These are phyloP conservation scores for Girardinus metallicus DNA, from an alignment of 2,797 vertebrate genomes.

Conservation along the genomic window DNA sequence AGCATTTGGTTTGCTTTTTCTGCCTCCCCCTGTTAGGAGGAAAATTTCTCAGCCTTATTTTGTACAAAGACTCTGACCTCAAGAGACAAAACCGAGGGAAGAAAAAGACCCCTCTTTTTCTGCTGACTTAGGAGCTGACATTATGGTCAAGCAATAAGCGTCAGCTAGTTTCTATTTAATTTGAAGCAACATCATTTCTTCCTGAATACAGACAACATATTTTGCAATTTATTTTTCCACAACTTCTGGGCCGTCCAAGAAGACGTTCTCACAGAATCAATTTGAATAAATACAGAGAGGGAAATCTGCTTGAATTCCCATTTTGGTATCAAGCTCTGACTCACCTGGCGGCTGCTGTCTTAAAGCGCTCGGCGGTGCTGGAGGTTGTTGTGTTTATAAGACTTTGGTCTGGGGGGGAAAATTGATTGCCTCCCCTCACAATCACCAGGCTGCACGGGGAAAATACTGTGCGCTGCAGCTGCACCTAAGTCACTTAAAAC, in stretches of 20 bases:
- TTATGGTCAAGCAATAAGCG: constrained; percentile 18
- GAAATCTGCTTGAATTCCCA: constrained; percentile 36
- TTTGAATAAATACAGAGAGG: constrained; percentile 36
- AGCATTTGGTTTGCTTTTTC: constrained; percentile 38
- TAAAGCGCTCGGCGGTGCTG: constrained; percentile 38
- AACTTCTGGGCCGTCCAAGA: neutral
- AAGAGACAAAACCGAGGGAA: constrained; percentile 5
- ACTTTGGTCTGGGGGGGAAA: constrained; percentile 49
- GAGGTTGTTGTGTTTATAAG: constrained; percentile 53
- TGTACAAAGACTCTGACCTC: constrained; percentile 24
- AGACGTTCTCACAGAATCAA: constrained; percentile 40
- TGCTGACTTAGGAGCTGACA: constrained; percentile 6
- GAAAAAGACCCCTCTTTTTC: neutral
- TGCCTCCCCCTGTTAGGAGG: constrained; percentile 15
- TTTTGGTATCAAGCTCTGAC: constrained; percentile 41
- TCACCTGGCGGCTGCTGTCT: constrained; percentile 40
- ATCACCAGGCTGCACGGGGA: constrained; percentile 47
- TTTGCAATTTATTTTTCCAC: neutral
- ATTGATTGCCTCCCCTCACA: constrained; percentile 59
- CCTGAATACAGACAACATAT: constrained; percentile 7
- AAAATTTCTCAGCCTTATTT: constrained; percentile 22
- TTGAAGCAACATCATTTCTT: constrained; percentile 22
- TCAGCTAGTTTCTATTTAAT: constrained; percentile 29
- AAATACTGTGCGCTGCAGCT: constrained; percentile 64
- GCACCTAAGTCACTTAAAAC: constrained; percentile 52